Base-by-base conservation (phyloP, 2,888 invertebrate species). In the Chrysomela aeneicollis region DNA sequence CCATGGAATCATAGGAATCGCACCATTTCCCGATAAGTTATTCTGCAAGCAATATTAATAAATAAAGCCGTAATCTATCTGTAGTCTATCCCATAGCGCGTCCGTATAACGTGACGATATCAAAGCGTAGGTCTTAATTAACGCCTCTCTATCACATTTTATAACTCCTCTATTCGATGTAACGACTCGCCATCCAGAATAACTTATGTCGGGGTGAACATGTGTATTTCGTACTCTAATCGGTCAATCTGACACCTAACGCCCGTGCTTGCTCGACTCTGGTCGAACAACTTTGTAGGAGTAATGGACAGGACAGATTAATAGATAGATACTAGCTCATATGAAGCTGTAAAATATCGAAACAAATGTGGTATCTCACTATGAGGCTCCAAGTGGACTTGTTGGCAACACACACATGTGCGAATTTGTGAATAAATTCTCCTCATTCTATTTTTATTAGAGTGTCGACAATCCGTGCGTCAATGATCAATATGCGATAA, bases 171-270 rank as follows among this genome's bases (percentile, higher is more conserved):
- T 75, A 76, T 75, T 72, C 74, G 73, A 76, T 76, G 77, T 76
- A n/a, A 74, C 75, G 73, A 72, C 68, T 72, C 69, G 69, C 66
- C n/a, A 71, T 71, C 66, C 64, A 76, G 73, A 76, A 78, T 78
- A 78, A 74, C 75, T 78, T 73, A 78, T 72, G 76, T 77, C 76
- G 71, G 69, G 73, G 63, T 70, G 69, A 77, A 77, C 78, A 77
- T 72, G 74, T 78, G 78, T 77, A 76, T 76, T 76, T 75, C 74
- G 75, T 72, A 70, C 71, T 74, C 74, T 77, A 78, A 78, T 78
- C 78, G 74, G 66, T 70, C 70, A 70, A 76, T 76, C 76, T 74
- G 73, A 74, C 74, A 74, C 72, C 73, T 73, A 68, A 64, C 61
- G 61, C 60, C 59, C 52, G 59, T 59, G 57, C 57, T 57, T 60